Percentiles rank a stretch among this genome's conserved stretches.
phyloP scores from a whole-genome alignment of 1,140 invertebrate species.

The Harlomillsia oculata region DNA sequence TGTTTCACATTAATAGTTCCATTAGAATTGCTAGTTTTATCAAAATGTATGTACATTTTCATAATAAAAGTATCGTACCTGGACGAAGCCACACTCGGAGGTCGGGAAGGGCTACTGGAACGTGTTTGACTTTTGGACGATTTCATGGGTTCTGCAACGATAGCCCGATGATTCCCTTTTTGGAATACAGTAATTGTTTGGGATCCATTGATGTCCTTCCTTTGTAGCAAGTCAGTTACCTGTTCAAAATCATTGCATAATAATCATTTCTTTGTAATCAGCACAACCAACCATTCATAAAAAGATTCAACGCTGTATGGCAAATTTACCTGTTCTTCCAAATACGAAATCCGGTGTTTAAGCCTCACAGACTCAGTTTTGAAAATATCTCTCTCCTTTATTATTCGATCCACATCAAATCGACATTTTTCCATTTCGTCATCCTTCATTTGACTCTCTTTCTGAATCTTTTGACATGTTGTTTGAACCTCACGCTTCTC shows the following conservation, averaged over 20 bases:
- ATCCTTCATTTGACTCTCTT: slow-evolving; percentile 40
- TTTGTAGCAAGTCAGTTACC: slow-evolving; percentile 32
- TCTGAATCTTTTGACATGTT: slow-evolving; percentile 30
- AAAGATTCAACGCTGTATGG: background rate
- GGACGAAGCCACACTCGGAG: slow-evolving; percentile 30
- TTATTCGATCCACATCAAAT: slow-evolving; percentile 28
- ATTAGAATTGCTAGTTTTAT: background rate
- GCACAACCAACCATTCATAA: background rate
- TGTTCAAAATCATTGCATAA: background rate
- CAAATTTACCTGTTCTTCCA: slow-evolving; percentile 67
- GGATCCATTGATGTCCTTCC: slow-evolving; percentile 23
- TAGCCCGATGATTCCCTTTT: slow-evolving; percentile 34
- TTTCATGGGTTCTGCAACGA: slow-evolving; percentile 31
- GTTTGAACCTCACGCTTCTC: slow-evolving; percentile 36
- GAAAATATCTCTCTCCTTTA: slow-evolving; percentile 44
- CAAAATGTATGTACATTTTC: background rate
- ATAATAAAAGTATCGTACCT: slow-evolving; percentile 1
- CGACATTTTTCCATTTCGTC: slow-evolving; percentile 39
- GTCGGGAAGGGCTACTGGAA: slow-evolving; percentile 17
- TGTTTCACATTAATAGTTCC: slow-evolving; percentile 3
- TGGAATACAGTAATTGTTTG: slow-evolving; percentile 35
- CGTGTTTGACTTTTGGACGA: slow-evolving; percentile 12
- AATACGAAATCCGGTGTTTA: slow-evolving; percentile 74
- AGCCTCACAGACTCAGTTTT: slow-evolving; percentile 69
- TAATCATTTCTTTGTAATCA: background rate